Base-by-base conservation (phyloP, 2,113 vertebrate species). In the Nothobranchius kuhntae region DNA sequence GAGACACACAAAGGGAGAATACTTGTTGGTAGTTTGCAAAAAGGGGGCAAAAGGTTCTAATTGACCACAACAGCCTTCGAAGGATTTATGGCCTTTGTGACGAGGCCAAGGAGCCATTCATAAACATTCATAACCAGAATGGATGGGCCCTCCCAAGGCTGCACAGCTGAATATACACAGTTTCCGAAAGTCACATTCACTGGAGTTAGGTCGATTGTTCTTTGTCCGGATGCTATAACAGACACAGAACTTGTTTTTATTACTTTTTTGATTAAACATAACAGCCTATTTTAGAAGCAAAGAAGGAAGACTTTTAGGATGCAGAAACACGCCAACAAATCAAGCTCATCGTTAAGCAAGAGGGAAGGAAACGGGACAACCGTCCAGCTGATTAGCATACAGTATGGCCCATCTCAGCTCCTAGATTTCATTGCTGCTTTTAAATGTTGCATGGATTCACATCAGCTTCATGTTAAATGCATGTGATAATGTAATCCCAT, bases 31-130 rank as follows among this genome's bases (percentile, higher is more conserved):
- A 24, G 54, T 51, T 59, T 61, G 68, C 59, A 68, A 78, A 21
- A 72, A 76, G 17, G 7, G 72, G 60, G 56, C 65, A 68, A 82
- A 85, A 75, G 77, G 78, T 83, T 85, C 60, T 85, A 86, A 89
- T 82, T 85, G 85, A 90, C 90, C 84, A 83, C 77, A 85, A 73
- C 74, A 77, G 73, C 68, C 51, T 74, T 75, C 26, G 45, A 52
- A 78, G 78, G 78, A 90, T 89, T 88, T 83, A 86, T 77, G 67
- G 72, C 76, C 71, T 68, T 82, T 74, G 71, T 80, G 73, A 78
- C 10, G 40, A 80, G 64, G 81, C 74, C 77, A 86, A 86, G 79
- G 78, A 70, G 58, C 80, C 62, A 61, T 86, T 87, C 68, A 72
- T 82, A 84, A 87, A 71, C 76, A 85, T 84, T 88, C 75, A 84